phyloP scores from a whole-genome alignment of 2,113 vertebrate genomes.

The Octodon degus region DNA sequence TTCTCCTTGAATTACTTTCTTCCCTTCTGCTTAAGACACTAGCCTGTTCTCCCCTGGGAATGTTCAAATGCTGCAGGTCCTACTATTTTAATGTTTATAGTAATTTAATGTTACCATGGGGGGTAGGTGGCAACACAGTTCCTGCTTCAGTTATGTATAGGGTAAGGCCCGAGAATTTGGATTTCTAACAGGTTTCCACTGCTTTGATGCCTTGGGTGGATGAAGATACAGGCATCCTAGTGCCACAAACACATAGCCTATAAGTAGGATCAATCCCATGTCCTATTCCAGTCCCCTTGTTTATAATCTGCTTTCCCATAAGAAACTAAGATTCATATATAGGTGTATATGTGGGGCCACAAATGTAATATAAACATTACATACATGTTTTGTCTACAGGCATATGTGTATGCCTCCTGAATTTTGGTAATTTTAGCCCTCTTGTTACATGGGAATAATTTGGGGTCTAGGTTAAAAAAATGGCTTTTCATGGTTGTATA shows the following conservation, averaged over 20 bases:
- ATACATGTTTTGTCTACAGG: not conserved
- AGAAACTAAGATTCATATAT: not conserved
- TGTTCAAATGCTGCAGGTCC: too few relatives aligned
- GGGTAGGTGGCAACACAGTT: not conserved
- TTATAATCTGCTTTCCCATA: not conserved
- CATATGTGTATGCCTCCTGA: not conserved
- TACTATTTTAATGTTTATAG: too few relatives aligned
- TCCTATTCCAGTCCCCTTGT: not conserved
- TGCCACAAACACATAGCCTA: not conserved
- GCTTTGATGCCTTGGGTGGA: not conserved
- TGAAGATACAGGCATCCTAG: not conserved
- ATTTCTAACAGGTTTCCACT: not conserved
- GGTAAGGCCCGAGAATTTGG: not conserved
- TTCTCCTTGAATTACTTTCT: too few relatives aligned
- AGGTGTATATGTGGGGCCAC: not conserved
- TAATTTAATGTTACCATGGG: not conserved
- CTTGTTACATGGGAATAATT: not conserved
- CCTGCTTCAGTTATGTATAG: not conserved
- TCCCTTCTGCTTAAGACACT: too few relatives aligned
- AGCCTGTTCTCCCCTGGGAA: too few relatives aligned
- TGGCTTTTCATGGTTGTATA: constrained; percentile 3
- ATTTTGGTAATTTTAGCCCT: too few relatives aligned
- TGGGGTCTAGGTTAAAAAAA: constrained; percentile 25
- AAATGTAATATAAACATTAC: not conserved
- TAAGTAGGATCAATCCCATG: not conserved